Base-by-base conservation (phyloP, 2,113 vertebrate genomes). In the Embiotoca jacksoni region DNA sequence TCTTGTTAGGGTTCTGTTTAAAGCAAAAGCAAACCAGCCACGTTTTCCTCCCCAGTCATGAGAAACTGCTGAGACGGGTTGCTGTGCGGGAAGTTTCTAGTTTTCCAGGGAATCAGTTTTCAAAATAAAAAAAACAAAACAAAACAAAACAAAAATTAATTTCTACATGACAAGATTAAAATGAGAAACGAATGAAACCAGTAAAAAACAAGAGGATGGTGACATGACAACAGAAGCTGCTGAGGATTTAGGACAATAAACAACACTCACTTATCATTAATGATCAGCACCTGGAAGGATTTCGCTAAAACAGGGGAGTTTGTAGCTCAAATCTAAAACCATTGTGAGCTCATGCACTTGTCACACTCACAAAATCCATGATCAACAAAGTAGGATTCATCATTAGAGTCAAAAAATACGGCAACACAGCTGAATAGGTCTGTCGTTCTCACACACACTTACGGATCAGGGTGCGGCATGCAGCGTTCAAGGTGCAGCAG, bases 391-490 rank as follows among this genome's bases (percentile, higher is more conserved):
- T 35, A 39, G 30, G 62, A 49, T 60, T 55, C 36, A 54, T 23
- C 35, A 80, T 74, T 75, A 33, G 56, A 64, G 6, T 78, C 13
- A 53, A 54, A 77, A 63, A 74, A 66, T 64, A 83, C 54, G 16
- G 44, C 49, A 53, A 66, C 44, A 68, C 60, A 41, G 49, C 66
- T 69, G 50, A 15, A 64, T 55, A 31, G 37, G 23, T 63, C 53
- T 83, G 37, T 79, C 36, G 69, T 66, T 75, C 47, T 77, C 53
- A 72, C 80, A 82, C 79, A 82, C 88, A 91, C 90, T 89, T 89
- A 90, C 85, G 83, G 85, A 80, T 87, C 82, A 87, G 76, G 82
- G 69, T 83, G 87, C 84, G 50, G 83, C 92, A 93, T 93, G 92
- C 91, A 86, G 82, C 72, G 79, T 79, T 91, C 85, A 88, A 84